Base-by-base conservation (phyloP, 2,888 invertebrate species). In the Nomada ruficornis region DNA sequence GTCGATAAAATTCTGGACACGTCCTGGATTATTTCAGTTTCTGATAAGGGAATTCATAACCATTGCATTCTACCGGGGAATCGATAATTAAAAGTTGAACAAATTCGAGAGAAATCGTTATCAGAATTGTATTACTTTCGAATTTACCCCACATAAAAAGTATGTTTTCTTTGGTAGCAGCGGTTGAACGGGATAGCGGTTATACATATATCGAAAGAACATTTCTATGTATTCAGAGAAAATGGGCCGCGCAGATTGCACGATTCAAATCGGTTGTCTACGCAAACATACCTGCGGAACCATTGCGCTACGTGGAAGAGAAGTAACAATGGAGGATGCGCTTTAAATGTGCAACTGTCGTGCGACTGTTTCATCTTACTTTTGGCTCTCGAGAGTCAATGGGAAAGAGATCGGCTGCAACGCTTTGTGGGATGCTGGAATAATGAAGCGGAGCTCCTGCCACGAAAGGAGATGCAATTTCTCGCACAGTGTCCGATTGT, bases 311-410 rank as follows among this genome's bases (percentile, higher is more conserved):
- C 11, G 55, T n/a, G 42, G 59, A 70, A 47, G 59, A 26, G 10
- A 36, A 13, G 64, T 47, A 73, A 73, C 64, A 73, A 71, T 52
- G 42, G 62, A 36, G 60, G 23, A 68, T 47, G 65, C 23, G 65
- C 73, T 64, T 73, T 59, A 73, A 74, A 67, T 67, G 57, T 47
- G 72, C 57, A 77, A 64, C 77, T 64, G 76, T 70, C 71, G 36
- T 36, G 77, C 63, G 42, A 52, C 57, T 59, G 50, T 74, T 74
- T 52, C 57, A 67, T 74, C 67, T 67, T 59, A 67, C 59, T 47
- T 71, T 52, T 9, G 55, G 57, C 18, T 36, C 57, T 50, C 57
- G 67, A 65, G 60, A 65, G 18, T 67, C 57, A 50, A 70, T 55
- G 70, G 47, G 54, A 47, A 69, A 62, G 47, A 69, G 64, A 77